Conservation (phyloP, 2,888 invertebrate genomes). For the Hyalella azteca region DNA sequence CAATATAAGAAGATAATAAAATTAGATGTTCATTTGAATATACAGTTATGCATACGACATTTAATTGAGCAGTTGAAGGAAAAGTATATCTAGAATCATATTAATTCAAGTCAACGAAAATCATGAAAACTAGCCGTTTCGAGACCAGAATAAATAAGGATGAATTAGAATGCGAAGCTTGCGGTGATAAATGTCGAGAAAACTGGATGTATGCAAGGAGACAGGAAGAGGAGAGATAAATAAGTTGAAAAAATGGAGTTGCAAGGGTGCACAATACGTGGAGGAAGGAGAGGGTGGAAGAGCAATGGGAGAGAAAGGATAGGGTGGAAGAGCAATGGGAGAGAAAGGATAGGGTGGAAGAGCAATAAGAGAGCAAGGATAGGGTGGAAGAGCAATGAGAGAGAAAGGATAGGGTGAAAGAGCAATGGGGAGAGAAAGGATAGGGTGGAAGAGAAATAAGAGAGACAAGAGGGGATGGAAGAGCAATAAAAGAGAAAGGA, state of each 20-base stretch:
- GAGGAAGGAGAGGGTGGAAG: background rate
- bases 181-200: too few relatives aligned
- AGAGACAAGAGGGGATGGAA: background rate
- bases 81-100: too few relatives aligned
- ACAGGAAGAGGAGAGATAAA: too few relatives aligned
- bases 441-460: background rate
- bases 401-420: background rate
- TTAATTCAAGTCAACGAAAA: too few relatives aligned
- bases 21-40: too few relatives aligned
- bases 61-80: too few relatives aligned
- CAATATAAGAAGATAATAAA: too few relatives aligned
- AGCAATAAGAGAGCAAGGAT: background rate
- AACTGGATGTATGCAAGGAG: too few relatives aligned
- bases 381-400: background rate
- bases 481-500: background rate
- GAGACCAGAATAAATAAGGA: too few relatives aligned
- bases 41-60: too few relatives aligned
- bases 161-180: too few relatives aligned
- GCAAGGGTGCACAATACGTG: background rate
- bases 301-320: background rate
- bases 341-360: background rate
- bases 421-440: background rate
- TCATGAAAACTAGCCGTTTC: too few relatives aligned
- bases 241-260: background rate
- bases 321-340: background rate